These are phyloP conservation scores for Dipus sagitta DNA, from an alignment of 2,797 vertebrate genomes.

Conservation along the genomic window DNA sequence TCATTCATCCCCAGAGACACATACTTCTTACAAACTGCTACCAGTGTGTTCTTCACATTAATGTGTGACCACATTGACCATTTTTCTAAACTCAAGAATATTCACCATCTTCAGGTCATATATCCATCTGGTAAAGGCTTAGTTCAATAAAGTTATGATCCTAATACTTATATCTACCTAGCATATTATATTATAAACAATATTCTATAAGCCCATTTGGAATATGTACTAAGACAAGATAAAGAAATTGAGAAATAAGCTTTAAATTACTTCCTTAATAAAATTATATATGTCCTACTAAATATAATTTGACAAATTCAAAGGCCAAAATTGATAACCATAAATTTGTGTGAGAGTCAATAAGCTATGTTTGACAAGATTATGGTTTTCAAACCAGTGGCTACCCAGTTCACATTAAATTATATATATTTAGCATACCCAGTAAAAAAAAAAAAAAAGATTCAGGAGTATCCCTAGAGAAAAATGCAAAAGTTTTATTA, in stretches of 20 bases:
- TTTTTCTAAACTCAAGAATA: not conserved
- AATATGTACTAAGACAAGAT: slow-evolving; percentile 2
- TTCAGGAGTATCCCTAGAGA: not conserved
- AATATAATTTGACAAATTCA: not conserved
- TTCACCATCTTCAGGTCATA: not conserved
- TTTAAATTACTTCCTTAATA: not conserved
- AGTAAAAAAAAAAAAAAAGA: slow-evolving; percentile 48
- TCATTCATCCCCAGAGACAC: not conserved
- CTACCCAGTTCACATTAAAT: not conserved
- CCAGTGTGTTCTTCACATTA: not conserved
- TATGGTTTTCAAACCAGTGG: slow-evolving; percentile 1
- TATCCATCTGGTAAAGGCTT: slow-evolving; percentile 24
- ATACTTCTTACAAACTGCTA: not conserved
- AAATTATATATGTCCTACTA: not conserved
- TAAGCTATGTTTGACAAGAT: not conserved
- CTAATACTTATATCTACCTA: slow-evolving; percentile 32
- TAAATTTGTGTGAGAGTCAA: not conserved
- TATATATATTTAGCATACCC: not conserved
- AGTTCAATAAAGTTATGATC: slow-evolving; percentile 33
- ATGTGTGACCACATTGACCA: not conserved
- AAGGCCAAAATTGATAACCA: not conserved
- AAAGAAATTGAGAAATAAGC: slow-evolving; percentile 10
- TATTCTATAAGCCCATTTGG: not conserved
- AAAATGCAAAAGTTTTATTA: not conserved
- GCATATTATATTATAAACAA: not conserved